Conservation (phyloP, 2,797 vertebrate species). For the Ciconia nigra region DNA sequence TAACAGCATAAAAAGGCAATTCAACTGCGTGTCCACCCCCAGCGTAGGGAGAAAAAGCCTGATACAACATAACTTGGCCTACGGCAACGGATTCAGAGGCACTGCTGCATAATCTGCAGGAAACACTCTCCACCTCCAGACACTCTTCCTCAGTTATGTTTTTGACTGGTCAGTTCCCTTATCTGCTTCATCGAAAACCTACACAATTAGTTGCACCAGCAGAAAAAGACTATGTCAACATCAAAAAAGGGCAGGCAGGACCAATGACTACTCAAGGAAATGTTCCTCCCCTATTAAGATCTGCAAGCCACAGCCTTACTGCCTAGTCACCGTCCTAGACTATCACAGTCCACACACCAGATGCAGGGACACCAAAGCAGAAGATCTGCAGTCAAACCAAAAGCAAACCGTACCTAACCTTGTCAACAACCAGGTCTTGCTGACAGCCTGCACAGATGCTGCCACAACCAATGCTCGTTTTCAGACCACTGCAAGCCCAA, state of each 20-base stretch:
- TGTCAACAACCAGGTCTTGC: background rate
- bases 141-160: background rate
- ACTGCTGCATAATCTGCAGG: background rate
- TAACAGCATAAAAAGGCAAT: background rate
- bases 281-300: background rate
- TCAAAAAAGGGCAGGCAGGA: background rate
- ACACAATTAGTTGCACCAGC: background rate
- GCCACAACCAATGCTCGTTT: background rate
- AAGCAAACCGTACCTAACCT: background rate
- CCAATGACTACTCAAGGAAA: background rate
- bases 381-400: background rate
- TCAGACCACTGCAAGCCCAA: background rate
- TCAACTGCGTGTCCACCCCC: fast-evolving
- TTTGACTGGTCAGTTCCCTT: background rate
- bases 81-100: background rate
- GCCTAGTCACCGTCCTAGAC: background rate
- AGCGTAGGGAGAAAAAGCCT: background rate
- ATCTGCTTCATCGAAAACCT: background rate
- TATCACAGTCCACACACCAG: background rate
- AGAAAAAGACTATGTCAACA: background rate
- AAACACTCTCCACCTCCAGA: background rate
- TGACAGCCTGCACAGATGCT: background rate
- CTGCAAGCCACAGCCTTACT: background rate
- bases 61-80: background rate
- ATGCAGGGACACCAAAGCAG: background rate